Evolutionary conservation across 2,797 vertebrate species (phyloP).

Genomic region (Gallinago solitaria): DNA sequence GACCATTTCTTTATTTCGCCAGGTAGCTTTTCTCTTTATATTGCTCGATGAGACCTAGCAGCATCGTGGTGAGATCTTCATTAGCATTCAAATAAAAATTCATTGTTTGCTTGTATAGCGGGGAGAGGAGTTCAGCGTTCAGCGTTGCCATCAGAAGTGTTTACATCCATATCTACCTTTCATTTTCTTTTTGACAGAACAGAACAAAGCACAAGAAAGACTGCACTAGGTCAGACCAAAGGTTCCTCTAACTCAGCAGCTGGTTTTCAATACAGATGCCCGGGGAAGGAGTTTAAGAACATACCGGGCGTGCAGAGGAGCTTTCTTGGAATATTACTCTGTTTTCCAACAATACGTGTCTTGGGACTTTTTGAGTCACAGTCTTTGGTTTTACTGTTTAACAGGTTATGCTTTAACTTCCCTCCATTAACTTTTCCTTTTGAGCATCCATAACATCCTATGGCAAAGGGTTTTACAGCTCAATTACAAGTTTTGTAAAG

Average conservation of each 20-base stretch:
- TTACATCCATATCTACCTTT: background rate
- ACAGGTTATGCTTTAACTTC: conserved; percentile 46
- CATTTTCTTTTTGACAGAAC: conserved; percentile 22
- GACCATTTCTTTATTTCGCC: background rate
- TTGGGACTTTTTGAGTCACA: background rate
- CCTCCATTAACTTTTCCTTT: conserved; percentile 24
- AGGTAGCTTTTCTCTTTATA: background rate
- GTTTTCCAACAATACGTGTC: background rate
- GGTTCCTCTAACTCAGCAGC: background rate
- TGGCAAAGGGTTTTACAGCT: conserved; percentile 41
- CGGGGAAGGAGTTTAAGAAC: background rate
- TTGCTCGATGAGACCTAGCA: conserved; percentile 9
- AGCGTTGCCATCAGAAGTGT: conserved; percentile 7
- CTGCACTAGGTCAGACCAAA: background rate
- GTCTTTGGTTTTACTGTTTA: conserved; percentile 11
- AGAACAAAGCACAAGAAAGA: background rate
- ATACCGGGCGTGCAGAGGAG: background rate
- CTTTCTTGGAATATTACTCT: background rate
- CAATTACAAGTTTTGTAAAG: conserved; percentile 29
- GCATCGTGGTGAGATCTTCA: conserved; percentile 31
- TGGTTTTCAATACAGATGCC: background rate
- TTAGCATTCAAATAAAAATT: conserved; percentile 58
- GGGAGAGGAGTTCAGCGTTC: background rate
- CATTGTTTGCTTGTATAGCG: background rate
- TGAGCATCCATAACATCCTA: background rate